Conservation (phyloP, 2,888 invertebrate genomes). For the Caenorhabditis sp. region DNA sequence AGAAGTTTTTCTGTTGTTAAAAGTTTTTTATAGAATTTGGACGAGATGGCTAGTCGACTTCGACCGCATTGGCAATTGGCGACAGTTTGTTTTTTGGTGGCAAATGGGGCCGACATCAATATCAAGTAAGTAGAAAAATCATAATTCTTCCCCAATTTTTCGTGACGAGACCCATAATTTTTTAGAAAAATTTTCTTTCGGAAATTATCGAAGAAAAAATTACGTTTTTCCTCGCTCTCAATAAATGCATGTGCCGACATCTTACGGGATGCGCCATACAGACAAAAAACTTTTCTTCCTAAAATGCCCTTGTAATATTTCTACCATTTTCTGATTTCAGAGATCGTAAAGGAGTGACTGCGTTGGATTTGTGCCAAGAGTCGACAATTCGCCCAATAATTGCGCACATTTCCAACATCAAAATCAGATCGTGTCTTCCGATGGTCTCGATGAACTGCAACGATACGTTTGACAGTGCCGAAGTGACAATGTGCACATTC, state of each 20-base stretch:
- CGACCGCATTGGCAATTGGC: conserved; percentile 52
- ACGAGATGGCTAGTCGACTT: conserved; percentile 47
- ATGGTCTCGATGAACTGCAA: conserved; percentile 22
- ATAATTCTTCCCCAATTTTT: too few relatives aligned
- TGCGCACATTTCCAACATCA: conserved; percentile 22
- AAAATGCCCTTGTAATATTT: background rate
- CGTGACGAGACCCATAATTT: background rate
- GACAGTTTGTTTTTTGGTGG: conserved; percentile 39
- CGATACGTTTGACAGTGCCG: conserved; percentile 41
- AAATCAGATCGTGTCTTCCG: conserved; percentile 41
- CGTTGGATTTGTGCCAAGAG: conserved; percentile 30
- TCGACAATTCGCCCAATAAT: conserved; percentile 24
- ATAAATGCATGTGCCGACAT: too few relatives aligned
- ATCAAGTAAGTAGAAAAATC: conserved; percentile 20
- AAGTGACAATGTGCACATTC: conserved; percentile 55
- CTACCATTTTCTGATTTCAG: too few relatives aligned
- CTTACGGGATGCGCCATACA: too few relatives aligned
- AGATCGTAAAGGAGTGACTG: conserved; percentile 33
- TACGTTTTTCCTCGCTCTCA: too few relatives aligned
- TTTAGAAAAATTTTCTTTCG: background rate
- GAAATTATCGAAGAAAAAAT: too few relatives aligned
- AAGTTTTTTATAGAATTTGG: conserved; percentile 32
- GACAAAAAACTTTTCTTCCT: background rate
- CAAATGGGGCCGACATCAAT: conserved; percentile 47
- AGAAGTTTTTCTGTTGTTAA: background rate